A percentile compares a stretch with the other conserved stretches of the same genome.
These are phyloP conservation scores for Drosophila erecta DNA, from an alignment of 1,140 invertebrate species.

Conservation along the genomic window DNA sequence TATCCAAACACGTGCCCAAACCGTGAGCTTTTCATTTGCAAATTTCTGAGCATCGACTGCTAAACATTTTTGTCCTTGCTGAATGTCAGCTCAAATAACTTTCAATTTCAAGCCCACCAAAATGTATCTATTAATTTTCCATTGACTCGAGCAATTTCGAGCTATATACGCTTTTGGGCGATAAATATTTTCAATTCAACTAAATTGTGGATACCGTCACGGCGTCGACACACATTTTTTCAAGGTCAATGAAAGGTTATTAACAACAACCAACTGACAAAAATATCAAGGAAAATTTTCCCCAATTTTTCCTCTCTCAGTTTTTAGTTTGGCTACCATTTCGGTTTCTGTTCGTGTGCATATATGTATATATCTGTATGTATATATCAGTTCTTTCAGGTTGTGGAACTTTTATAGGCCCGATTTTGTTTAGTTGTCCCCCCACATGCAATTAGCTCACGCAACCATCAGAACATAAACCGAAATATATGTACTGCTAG, in stretches of 20 bases:
- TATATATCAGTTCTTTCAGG: slow-evolving; percentile 33
- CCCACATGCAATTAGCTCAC: slow-evolving; percentile 54
- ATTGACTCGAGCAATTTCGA: slow-evolving; percentile 22
- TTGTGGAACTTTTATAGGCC: slow-evolving; percentile 47
- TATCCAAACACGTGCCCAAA: slow-evolving; percentile 52
- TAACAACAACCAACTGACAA: slow-evolving; percentile 67
- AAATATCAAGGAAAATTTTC: slow-evolving; percentile 71
- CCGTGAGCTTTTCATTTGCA: slow-evolving; percentile 57
- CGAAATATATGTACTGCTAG: not conserved
- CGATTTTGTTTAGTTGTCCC: slow-evolving; percentile 34
- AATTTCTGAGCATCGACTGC: slow-evolving; percentile 29
- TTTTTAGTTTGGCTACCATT: slow-evolving; percentile 51
- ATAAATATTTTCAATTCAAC: slow-evolving; percentile 69
- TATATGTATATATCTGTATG: slow-evolving; percentile 11
- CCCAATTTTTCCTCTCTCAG: slow-evolving; percentile 29
- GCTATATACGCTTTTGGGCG: slow-evolving; percentile 37
- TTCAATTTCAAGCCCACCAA: slow-evolving; percentile 40
- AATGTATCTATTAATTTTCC: slow-evolving; percentile 48
- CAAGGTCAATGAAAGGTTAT: slow-evolving; percentile 84
- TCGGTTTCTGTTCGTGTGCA: slow-evolving; percentile 35
- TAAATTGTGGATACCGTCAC: slow-evolving; percentile 59
- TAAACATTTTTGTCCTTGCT: slow-evolving; percentile 72
- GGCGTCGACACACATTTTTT: slow-evolving; percentile 61
- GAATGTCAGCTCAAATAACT: slow-evolving; percentile 75
- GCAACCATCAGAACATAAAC: slow-evolving; percentile 26